phyloP scores from a whole-genome alignment of 1,140 invertebrate species.

The Aleiodes sp. region DNA sequence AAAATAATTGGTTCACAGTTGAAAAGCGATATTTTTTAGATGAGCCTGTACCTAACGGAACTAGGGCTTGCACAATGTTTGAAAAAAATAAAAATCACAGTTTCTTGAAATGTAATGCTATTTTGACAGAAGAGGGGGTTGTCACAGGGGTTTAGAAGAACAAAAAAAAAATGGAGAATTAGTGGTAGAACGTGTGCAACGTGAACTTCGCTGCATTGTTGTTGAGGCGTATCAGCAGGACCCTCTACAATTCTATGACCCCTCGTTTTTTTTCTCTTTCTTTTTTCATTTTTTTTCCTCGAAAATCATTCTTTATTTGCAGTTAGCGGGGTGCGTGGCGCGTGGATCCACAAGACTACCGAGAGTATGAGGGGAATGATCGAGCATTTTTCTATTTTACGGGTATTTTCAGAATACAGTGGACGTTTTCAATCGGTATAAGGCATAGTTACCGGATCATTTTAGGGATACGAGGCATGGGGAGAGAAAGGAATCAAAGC shows the following conservation, averaged over 20 bases:
- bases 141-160: not conserved
- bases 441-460: conserved; percentile 28
- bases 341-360: conserved; percentile 22
- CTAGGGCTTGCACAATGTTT: not conserved
- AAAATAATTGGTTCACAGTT: too few relatives aligned
- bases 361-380: conserved; percentile 23
- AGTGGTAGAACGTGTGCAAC: conserved; percentile 40
- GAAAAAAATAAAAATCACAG: not conserved
- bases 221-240: conserved; percentile 31
- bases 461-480: not conserved
- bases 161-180: conserved; percentile 37
- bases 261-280: conserved; percentile 30
- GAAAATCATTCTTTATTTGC: conserved; percentile 32
- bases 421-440: not conserved
- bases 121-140: not conserved
- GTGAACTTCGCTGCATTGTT: conserved; percentile 37
- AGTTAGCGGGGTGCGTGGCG: conserved; percentile 34
- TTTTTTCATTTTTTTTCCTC: too few relatives aligned
- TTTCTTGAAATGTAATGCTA: not conserved
- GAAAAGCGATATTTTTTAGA: too few relatives aligned
- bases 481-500: too few relatives aligned
- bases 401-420: conserved; percentile 20
- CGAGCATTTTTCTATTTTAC: conserved; percentile 38
- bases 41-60: too few relatives aligned
- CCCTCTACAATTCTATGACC: conserved; percentile 15